These are phyloP conservation scores for Dynastes grantii DNA, from an alignment of 2,888 invertebrate species.

Conservation along the genomic window DNA sequence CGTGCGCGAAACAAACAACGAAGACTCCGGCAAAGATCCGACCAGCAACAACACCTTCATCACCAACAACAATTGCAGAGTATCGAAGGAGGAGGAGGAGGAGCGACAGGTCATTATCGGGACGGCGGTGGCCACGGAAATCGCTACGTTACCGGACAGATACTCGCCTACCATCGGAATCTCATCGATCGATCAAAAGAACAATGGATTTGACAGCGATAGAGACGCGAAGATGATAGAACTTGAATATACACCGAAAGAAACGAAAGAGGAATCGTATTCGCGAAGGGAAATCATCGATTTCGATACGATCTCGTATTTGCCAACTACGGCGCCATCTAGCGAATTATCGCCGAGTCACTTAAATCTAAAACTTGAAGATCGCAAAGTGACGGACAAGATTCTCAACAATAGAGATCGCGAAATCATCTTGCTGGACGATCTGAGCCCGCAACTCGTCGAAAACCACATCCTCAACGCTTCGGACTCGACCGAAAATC, in stretches of 20 bases:
- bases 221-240: background rate
- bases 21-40: slow-evolving; percentile 47
- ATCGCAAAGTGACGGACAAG: background rate
- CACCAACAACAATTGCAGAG: slow-evolving; percentile 48
- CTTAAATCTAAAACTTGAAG: background rate
- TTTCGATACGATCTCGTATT: no score
- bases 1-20: slow-evolving; percentile 59
- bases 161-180: slow-evolving; percentile 67
- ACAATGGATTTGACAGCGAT: slow-evolving; percentile 71
- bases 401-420: background rate
- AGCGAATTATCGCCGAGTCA: no score
- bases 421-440: background rate
- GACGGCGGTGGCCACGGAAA: slow-evolving; percentile 51
- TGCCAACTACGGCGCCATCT: no score
- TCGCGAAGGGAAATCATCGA: background rate
- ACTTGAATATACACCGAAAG: background rate
- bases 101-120: background rate
- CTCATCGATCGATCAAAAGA: slow-evolving; percentile 66
- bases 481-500: slow-evolving; percentile 49
- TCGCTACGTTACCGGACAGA: slow-evolving; percentile 67
- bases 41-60: slow-evolving; percentile 61
- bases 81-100: slow-evolving; percentile 55
- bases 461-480: slow-evolving; percentile 13
- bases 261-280: background rate
- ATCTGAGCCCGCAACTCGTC: slow-evolving; percentile 2